A percentile compares a stretch with the other conserved stretches of the same genome.
Evolutionary conservation across 2,888 invertebrate species (phyloP).

Genomic region (Polia nebulosa): DNA sequence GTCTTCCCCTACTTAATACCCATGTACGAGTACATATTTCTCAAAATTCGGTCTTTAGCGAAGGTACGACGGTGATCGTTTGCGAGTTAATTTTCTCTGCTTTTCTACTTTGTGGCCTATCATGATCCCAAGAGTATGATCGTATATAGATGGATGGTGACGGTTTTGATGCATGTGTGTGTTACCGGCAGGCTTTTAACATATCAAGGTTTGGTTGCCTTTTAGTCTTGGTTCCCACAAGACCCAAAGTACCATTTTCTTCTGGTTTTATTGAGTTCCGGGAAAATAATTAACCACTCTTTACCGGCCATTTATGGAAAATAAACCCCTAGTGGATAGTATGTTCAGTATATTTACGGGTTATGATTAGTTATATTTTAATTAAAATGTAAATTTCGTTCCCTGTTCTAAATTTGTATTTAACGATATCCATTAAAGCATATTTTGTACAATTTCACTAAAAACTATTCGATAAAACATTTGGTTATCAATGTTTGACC

Average conservation of each 20-base stretch:
- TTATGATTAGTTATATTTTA: neutral
- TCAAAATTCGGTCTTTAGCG: too few species aligned
- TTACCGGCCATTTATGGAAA: neutral
- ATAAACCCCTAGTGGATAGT: neutral
- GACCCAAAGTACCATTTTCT: neutral
- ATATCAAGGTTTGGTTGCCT: neutral
- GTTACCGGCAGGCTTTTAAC: constrained; percentile 1
- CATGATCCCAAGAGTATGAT: constrained; percentile 20
- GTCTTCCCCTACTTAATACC: too few species aligned
- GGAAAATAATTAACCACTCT: neutral
- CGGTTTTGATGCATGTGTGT: constrained; percentile 20
- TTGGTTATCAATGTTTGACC: constrained; percentile 49
- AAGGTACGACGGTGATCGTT: too few species aligned
- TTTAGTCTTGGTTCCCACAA: neutral
- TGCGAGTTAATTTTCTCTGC: neutral
- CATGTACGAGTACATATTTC: too few species aligned
- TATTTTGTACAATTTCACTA: constrained; percentile 14
- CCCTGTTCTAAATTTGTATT: neutral
- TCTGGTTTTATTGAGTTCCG: neutral
- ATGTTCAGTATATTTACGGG: neutral
- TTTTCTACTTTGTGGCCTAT: neutral
- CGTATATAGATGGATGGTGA: constrained; percentile 19
- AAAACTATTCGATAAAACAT: constrained; percentile 36
- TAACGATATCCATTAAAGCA: constrained; percentile 9
- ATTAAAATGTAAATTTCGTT: neutral